Evolutionary conservation across 2,797 vertebrate species (phyloP).

Genomic region (Propithecus perrieri): DNA sequence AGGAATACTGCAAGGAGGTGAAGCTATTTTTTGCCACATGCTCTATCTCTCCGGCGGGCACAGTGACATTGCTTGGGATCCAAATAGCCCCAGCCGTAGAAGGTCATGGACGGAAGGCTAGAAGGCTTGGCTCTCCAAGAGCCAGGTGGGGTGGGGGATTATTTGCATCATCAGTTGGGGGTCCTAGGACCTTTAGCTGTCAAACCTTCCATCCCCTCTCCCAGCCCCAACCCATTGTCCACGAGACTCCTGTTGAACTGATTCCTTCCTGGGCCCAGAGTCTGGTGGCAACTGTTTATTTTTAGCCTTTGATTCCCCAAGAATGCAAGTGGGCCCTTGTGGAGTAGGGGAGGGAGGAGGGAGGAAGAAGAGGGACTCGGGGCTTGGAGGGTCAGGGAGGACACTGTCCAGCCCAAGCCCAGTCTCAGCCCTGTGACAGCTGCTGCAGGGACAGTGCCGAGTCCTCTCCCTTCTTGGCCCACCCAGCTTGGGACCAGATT

Average conservation of each 20-base stretch:
- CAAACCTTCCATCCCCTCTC: background rate
- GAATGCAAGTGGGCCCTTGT: conserved; percentile 68
- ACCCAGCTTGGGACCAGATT: background rate
- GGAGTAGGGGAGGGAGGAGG: conserved; percentile 14
- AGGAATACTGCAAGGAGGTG: conserved; percentile 62
- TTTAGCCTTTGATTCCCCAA: conserved; percentile 75
- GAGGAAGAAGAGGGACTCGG: conserved; percentile 48
- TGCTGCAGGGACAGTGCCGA: background rate
- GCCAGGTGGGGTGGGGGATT: background rate
- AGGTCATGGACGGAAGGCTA: conserved; percentile 64
- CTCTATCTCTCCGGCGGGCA: conserved; percentile 56
- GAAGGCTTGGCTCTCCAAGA: conserved; percentile 20
- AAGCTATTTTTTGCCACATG: conserved; percentile 77
- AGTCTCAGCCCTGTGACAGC: background rate
- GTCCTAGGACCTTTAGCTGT: background rate
- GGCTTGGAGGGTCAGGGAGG: conserved; percentile 37
- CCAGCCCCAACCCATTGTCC: background rate
- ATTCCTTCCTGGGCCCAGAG: conserved; percentile 22
- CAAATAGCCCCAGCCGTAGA: conserved; percentile 64
- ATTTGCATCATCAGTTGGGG: background rate
- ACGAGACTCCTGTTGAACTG: conserved; percentile 3
- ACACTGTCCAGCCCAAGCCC: conserved; percentile 7
- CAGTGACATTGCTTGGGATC: conserved; percentile 35
- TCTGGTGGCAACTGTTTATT: conserved; percentile 70
- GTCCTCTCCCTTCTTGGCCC: background rate